Conservation (phyloP, 2,113 vertebrate species). For the Platysternon megacephalum region DNA sequence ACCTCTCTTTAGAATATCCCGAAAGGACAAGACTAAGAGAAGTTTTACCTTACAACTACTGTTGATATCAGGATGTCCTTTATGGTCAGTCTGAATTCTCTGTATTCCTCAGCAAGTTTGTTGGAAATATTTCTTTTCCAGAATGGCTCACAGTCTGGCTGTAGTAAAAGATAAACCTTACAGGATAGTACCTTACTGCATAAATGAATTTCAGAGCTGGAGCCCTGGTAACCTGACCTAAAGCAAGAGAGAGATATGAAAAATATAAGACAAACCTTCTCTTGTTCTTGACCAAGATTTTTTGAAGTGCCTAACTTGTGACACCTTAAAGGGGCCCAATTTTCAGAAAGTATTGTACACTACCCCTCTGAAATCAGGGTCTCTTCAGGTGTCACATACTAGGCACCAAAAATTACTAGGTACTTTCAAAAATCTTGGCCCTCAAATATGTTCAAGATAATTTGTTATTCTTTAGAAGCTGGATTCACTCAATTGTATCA, state of each 20-base stretch:
- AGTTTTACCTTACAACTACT: background rate
- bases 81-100: background rate
- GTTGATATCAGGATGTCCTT: background rate
- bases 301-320: background rate
- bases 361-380: background rate
- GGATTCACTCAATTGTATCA: background rate
- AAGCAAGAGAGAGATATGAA: background rate
- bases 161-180: conserved; percentile 61
- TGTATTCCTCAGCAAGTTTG: background rate
- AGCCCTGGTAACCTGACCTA: conserved; percentile 51
- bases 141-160: conserved; percentile 18
- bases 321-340: background rate
- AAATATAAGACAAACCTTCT: conserved; percentile 1
- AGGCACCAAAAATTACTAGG: background rate
- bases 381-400: background rate
- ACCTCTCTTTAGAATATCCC: background rate
- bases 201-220: conserved; percentile 69
- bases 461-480: background rate
- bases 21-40: background rate
- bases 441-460: background rate
- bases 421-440: background rate
- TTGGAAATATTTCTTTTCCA: conserved; percentile 47
- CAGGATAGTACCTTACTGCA: conserved; percentile 48
- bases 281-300: no score
- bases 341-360: background rate